A percentile compares a stretch with the other conserved stretches of the same genome.
Conservation (phyloP, 2,888 invertebrate genomes). For the Lasius platythorax region DNA sequence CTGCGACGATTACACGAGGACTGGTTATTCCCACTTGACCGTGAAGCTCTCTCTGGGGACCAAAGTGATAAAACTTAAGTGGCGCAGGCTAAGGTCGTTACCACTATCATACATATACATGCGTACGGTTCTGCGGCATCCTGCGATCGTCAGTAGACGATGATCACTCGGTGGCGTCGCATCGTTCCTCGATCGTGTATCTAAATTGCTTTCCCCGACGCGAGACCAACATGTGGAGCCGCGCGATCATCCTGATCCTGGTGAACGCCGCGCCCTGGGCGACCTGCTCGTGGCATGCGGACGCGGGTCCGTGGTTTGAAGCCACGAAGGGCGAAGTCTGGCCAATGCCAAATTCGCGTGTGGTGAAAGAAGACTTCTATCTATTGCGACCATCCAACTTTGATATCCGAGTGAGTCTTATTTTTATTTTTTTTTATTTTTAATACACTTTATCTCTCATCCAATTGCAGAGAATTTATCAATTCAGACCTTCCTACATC, state of each 20-base stretch:
- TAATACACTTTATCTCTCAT: neutral
- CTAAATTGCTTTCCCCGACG: neutral
- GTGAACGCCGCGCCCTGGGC: slow-evolving; percentile 16
- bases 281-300: slow-evolving; percentile 75
- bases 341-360: slow-evolving; percentile 88
- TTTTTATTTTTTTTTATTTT: neutral
- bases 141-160: slow-evolving; percentile 70
- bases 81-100: slow-evolving; percentile 75
- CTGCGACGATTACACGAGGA: slow-evolving; percentile 28
- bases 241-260: slow-evolving; percentile 14
- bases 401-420: slow-evolving; percentile 82
- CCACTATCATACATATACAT: slow-evolving; percentile 63
- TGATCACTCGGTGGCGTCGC: slow-evolving; percentile 71
- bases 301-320: slow-evolving; percentile 87
- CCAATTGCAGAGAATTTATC: neutral
- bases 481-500: neutral
- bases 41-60: slow-evolving; percentile 66
- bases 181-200: slow-evolving; percentile 58
- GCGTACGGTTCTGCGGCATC: slow-evolving; percentile 62
- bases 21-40: slow-evolving; percentile 75
- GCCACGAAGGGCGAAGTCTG: slow-evolving; percentile 90
- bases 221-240: slow-evolving; percentile 43
- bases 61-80: slow-evolving; percentile 76
- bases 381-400: slow-evolving; percentile 86
- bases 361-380: slow-evolving; percentile 83